Percentiles rank a stretch among this genome's conserved stretches.
Conservation (phyloP, 2,113 vertebrate genomes). For the Hystrix brachyura region DNA sequence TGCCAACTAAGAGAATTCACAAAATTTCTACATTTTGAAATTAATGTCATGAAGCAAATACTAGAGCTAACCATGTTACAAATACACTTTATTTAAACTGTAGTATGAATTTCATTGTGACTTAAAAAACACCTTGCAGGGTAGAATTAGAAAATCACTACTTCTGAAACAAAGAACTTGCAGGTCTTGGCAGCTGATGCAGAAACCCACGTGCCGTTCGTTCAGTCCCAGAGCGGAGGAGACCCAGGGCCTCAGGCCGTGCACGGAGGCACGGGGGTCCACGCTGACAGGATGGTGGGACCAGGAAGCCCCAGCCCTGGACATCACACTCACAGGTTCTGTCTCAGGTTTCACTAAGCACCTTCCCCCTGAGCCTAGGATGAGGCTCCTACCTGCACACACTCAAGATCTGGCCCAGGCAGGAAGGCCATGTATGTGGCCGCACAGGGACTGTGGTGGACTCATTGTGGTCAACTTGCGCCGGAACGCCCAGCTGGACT, state of each 20-base stretch:
- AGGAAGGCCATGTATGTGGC: neutral
- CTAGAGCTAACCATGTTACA: neutral
- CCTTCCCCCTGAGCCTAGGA: neutral
- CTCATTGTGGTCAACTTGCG: no score
- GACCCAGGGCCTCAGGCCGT: accelerated
- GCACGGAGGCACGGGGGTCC: accelerated
- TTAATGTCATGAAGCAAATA: neutral
- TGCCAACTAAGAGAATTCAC: neutral
- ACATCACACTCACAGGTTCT: neutral
- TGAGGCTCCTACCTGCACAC: neutral
- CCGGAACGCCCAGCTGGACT: no score
- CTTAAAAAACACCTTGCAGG: neutral
- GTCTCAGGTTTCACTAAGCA: neutral
- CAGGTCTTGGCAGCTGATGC: neutral
- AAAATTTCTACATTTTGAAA: neutral
- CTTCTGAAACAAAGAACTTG: constrained; percentile 3
- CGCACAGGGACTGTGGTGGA: neutral
- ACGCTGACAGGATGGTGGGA: accelerated
- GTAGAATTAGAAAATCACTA: constrained; percentile 41
- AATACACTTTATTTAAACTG: neutral
- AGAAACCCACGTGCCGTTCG: neutral
- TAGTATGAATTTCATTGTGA: neutral
- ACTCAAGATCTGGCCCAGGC: no score
- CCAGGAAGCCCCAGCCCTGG: no score
- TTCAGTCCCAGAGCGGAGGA: accelerated